Conservation (phyloP, 2,113 vertebrate genomes). For the Tachycineta bicolor region DNA sequence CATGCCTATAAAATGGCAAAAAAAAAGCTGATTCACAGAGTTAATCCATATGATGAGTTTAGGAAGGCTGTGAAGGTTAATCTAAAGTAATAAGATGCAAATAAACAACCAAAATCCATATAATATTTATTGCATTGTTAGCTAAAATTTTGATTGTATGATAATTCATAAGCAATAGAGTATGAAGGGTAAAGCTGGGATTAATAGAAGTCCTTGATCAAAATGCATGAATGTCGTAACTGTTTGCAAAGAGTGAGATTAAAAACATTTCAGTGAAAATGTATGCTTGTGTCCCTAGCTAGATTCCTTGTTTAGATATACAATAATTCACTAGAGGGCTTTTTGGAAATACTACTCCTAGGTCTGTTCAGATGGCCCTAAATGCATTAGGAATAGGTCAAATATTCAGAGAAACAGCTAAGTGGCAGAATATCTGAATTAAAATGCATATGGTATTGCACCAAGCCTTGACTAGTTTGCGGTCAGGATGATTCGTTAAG, state of each 20-base stretch:
- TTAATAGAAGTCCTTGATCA: background rate
- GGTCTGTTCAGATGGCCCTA: background rate
- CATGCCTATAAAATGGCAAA: background rate
- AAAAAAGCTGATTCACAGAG: background rate
- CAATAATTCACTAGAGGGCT: background rate
- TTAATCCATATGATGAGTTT: background rate
- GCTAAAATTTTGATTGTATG: background rate
- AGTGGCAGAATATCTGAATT: background rate
- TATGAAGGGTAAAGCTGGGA: background rate
- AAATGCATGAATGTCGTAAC: background rate
- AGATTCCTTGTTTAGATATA: background rate
- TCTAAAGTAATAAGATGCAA: background rate
- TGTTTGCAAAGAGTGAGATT: background rate
- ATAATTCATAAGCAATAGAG: background rate
- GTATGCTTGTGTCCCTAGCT: background rate
- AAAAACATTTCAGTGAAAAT: background rate
- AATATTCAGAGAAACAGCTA: background rate
- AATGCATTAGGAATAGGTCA: background rate
- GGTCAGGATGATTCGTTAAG: background rate
- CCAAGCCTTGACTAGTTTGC: background rate
- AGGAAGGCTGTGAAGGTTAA: background rate
- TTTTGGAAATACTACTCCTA: background rate
- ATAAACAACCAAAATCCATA: background rate
- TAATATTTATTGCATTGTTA: background rate
- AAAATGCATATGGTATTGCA: background rate